Evolutionary conservation across 2,888 invertebrate species (phyloP).

Genomic region (Cordylochernes scorpioides): DNA sequence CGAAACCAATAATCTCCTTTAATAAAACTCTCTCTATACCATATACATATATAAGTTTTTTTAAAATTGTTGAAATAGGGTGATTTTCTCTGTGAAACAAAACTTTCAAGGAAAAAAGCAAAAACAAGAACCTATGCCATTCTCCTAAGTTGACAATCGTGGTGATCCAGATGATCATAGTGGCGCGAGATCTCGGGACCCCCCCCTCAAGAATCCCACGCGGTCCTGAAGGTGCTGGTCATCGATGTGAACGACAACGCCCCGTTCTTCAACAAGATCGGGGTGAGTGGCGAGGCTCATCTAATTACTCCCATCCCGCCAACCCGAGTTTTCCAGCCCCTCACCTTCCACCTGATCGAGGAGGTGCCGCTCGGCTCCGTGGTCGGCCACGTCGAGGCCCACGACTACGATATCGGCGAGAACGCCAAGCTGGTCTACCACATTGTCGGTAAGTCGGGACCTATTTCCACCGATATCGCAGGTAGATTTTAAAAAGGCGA

Average conservation of each 20-base stretch:
- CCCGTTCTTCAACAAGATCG: constrained; percentile 38
- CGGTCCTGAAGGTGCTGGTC: constrained; percentile 38
- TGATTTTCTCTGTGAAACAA: no score
- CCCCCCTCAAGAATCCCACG: constrained; percentile 43
- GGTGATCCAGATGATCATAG: no score
- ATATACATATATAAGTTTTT: neutral
- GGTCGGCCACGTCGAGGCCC: constrained; percentile 38
- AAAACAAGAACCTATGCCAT: no score
- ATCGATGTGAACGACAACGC: constrained; percentile 51
- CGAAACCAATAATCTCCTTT: no score
- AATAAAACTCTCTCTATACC: neutral
- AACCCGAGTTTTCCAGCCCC: constrained; percentile 34
- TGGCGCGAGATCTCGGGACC: no score
- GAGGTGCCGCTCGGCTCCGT: constrained; percentile 36
- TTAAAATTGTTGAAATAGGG: constrained; percentile 1
- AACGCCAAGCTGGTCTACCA: constrained; percentile 46
- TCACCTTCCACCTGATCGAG: constrained; percentile 35
- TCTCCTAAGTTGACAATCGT: no score
- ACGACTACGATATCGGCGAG: constrained; percentile 44
- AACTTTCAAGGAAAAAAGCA: no score
- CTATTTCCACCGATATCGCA: no score
- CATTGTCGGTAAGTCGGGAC: constrained; percentile 37
- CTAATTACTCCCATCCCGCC: neutral
- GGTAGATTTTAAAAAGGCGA: no score
- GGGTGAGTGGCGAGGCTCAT: constrained; percentile 20